Percentiles rank a stretch among this genome's conserved stretches.
phyloP scores from a whole-genome alignment of 2,888 invertebrate genomes.

The Mesorhabditis sp. region DNA sequence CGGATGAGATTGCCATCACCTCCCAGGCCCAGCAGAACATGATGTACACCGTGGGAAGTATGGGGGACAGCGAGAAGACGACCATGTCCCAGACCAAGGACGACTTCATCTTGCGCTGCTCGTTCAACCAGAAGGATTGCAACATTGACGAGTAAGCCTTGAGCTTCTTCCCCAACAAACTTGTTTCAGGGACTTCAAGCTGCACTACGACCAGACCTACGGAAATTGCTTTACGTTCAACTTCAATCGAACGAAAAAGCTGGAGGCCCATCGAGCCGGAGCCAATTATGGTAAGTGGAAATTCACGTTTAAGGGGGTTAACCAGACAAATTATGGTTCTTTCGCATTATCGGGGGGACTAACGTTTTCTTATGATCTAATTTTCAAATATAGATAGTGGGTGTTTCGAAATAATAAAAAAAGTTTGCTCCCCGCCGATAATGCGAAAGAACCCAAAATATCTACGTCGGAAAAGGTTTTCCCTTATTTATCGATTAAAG shows the following conservation, averaged over 20 bases:
- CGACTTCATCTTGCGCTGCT: constrained; percentile 56
- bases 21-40: constrained; percentile 55
- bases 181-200: constrained; percentile 46
- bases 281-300: constrained; percentile 53
- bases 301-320: background rate
- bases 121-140: constrained; percentile 57
- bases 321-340: background rate
- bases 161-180: background rate
- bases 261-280: constrained; percentile 54
- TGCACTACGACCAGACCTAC: constrained; percentile 55
- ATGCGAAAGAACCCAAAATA: background rate
- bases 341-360: background rate
- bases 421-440: too few relatives aligned
- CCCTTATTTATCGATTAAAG: too few relatives aligned
- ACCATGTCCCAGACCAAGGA: constrained; percentile 49
- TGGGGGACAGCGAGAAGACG: constrained; percentile 38
- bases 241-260: constrained; percentile 45
- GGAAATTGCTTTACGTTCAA: constrained; percentile 57
- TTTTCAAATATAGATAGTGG: too few relatives aligned
- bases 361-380: background rate
- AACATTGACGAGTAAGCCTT: constrained; percentile 44
- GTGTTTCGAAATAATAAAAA: background rate
- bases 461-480: constrained; percentile 7
- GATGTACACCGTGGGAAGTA: constrained; percentile 55
- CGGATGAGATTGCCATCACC: constrained; percentile 55